These are phyloP conservation scores for Cremastinae sp. DNA, from an alignment of 2,888 invertebrate species.

Conservation along the genomic window DNA sequence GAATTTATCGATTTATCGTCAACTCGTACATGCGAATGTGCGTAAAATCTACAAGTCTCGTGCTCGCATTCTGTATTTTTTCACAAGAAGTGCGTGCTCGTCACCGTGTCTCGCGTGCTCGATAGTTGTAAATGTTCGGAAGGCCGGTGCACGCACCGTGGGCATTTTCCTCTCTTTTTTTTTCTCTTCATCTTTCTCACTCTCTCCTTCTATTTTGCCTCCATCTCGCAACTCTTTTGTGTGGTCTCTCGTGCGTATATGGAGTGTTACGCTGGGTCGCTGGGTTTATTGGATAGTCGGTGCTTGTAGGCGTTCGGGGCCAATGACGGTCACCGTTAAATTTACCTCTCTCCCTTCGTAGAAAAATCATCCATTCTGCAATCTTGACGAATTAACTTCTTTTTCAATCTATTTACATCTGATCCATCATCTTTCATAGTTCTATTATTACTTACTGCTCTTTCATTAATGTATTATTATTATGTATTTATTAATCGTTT, in stretches of 20 bases:
- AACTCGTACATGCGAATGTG: too few relatives aligned
- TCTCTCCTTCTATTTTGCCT: too few relatives aligned
- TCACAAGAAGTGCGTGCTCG: constrained; percentile 19
- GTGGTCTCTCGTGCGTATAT: constrained; percentile 30
- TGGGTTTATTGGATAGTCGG: constrained; percentile 42
- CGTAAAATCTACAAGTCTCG: too few relatives aligned
- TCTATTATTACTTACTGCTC: neutral
- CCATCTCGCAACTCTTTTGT: constrained; percentile 6
- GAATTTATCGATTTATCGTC: too few relatives aligned
- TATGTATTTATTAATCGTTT: neutral
- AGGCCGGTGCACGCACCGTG: constrained; percentile 33
- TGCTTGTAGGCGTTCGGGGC: constrained; percentile 25
- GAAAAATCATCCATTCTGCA: neutral
- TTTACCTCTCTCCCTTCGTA: neutral
- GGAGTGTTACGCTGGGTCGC: constrained; percentile 39
- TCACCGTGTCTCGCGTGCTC: constrained; percentile 42
- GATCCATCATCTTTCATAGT: too few relatives aligned
- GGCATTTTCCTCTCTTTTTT: constrained; percentile 32
- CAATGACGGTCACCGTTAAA: constrained; percentile 23
- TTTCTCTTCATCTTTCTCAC: too few relatives aligned
- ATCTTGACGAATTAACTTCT: neutral
- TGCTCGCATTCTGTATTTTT: neutral
- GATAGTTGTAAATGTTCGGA: constrained; percentile 56
- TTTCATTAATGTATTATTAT: neutral
- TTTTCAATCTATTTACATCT: neutral